phyloP scores from a whole-genome alignment of 2,113 vertebrate species.

The Carassius gibelio region DNA sequence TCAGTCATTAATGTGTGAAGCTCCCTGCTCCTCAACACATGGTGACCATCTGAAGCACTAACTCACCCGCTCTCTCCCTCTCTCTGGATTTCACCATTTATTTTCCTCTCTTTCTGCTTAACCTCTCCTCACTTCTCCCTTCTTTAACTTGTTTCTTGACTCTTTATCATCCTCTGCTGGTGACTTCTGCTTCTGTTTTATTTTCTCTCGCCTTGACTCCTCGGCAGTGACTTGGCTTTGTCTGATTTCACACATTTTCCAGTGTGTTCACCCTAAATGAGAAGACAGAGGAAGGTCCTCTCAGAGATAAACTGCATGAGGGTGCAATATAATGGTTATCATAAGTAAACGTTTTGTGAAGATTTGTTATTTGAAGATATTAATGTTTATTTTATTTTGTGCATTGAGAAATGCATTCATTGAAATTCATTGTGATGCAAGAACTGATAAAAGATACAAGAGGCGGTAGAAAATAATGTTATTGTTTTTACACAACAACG shows the following conservation, averaged over 20 bases:
- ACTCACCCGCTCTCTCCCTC: constrained; percentile 44
- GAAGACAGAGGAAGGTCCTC: background rate
- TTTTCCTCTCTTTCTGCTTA: constrained; percentile 11
- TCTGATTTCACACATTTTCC: constrained; percentile 1
- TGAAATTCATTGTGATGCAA: too few relatives aligned
- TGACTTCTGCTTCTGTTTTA: too few relatives aligned
- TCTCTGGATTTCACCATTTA: background rate
- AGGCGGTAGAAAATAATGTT: too few relatives aligned
- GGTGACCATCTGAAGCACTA: constrained; percentile 75
- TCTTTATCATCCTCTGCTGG: constrained; percentile 1
- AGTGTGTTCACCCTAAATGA: background rate
- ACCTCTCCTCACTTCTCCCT: constrained; percentile 8
- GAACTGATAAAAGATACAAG: too few relatives aligned
- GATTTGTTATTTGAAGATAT: background rate
- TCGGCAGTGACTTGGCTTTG: background rate
- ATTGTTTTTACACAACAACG: too few relatives aligned
- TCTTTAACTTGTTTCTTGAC: background rate
- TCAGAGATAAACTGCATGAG: background rate
- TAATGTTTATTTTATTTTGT: too few relatives aligned
- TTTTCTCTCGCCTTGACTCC: background rate
- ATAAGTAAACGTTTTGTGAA: background rate
- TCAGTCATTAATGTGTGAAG: constrained; percentile 76
- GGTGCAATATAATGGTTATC: too few relatives aligned
- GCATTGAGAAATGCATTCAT: too few relatives aligned
- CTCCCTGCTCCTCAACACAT: constrained; percentile 71